Evolutionary conservation across 1,140 invertebrate genomes (phyloP).

Genomic region (Nasonia longicornis): DNA sequence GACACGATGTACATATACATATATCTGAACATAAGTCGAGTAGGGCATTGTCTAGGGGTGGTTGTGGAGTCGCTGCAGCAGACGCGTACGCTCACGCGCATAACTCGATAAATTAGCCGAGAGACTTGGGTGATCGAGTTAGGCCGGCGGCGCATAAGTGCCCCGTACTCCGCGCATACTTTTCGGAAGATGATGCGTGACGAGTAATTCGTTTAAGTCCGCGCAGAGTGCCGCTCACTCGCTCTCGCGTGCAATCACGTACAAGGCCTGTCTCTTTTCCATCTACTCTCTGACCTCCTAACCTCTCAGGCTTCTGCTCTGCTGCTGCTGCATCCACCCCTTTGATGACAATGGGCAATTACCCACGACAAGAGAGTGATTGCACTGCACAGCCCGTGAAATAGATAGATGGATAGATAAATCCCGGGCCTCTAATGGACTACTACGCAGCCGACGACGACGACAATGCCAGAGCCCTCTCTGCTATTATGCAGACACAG

Average conservation of each 20-base stretch:
- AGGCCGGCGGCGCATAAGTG: neutral
- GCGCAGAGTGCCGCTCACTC: neutral
- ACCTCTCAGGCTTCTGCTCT: neutral
- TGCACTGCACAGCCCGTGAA: constrained; percentile 19
- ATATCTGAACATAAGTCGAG: neutral
- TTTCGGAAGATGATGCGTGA: constrained; percentile 22
- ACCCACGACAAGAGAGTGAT: neutral
- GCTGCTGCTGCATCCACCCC: constrained; percentile 3
- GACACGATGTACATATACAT: no score
- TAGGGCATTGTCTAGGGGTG: no score
- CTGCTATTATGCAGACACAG: neutral
- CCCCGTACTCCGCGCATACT: neutral
- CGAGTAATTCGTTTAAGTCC: constrained; percentile 29
- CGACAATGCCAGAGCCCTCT: constrained; percentile 18
- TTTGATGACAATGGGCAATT: constrained; percentile 40
- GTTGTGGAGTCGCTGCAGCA: no score
- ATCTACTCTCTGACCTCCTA: constrained; percentile 34
- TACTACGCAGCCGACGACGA: neutral
- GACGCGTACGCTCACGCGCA: constrained; percentile 1
- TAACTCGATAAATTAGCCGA: constrained; percentile 23
- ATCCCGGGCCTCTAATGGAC: constrained; percentile 22
- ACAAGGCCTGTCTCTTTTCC: constrained; percentile 8
- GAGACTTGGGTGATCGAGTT: constrained; percentile 28
- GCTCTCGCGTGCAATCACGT: neutral
- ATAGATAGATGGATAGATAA: constrained; percentile 40